Evolutionary conservation across 2,113 vertebrate species (phyloP).

Genomic region (Machaerirhynchus nigripectus): DNA sequence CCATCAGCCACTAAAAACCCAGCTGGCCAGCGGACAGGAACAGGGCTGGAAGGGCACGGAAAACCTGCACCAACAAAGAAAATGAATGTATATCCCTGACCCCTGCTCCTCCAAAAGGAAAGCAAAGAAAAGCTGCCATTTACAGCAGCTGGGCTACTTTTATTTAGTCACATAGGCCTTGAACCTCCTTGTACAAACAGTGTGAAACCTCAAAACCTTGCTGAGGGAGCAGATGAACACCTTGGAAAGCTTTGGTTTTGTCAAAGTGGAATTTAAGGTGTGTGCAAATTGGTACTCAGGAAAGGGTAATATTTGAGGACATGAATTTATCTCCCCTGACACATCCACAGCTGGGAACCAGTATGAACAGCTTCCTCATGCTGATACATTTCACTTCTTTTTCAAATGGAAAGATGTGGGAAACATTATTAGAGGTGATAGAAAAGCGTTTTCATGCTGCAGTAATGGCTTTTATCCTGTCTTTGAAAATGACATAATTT

Average conservation of each 20-base stretch:
- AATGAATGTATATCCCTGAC: neutral
- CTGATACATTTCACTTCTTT: neutral
- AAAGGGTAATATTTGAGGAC: neutral
- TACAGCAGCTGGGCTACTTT: neutral
- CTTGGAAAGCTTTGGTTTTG: neutral
- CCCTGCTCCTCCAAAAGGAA: neutral
- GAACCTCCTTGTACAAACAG: conserved; percentile 8
- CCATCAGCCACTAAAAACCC: neutral
- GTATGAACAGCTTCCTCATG: neutral
- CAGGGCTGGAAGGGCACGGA: neutral
- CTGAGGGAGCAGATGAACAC: conserved; percentile 1
- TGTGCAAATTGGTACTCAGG: neutral
- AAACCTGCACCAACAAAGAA: neutral
- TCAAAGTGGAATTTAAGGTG: neutral
- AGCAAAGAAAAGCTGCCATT: neutral
- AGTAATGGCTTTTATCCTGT: neutral
- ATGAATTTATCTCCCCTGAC: conserved; percentile 29
- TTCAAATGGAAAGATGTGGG: neutral
- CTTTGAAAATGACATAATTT: neutral
- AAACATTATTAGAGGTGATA: neutral
- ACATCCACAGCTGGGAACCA: conserved; percentile 3
- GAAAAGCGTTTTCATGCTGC: neutral
- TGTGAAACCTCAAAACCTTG: neutral
- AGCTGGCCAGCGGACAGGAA: neutral
- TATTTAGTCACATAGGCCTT: neutral